Base-by-base conservation (phyloP, 2,888 invertebrate species). In the Ectemnius lituratus region DNA sequence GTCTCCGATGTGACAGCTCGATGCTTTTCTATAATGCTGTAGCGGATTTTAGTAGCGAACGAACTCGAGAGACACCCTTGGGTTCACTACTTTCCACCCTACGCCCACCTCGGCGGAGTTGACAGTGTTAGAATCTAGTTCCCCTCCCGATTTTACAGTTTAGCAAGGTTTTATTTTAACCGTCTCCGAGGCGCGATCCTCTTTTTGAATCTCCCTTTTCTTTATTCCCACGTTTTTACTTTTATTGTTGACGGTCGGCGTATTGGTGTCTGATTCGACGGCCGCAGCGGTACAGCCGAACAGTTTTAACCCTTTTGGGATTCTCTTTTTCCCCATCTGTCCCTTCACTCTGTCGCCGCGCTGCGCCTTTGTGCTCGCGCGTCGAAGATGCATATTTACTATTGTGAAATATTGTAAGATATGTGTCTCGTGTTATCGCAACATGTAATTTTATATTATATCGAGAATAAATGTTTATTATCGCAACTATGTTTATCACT, bases 351-450 rank as follows among this genome's bases (percentile, higher is more conserved):
- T 2, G 8, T 52, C 8, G 28, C 20, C 52, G 13, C 23, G 16
- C 52, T 1, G 37, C 14, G 20, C 28, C 28, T 6, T 27, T 11
- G 27, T 59, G 49, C 37, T 67, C 52, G 59, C 74, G 67, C 58
- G 52, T 76, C 61, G 62, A 47, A 45, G 62, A 75, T 68, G 73
- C 73, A 72, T 66, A 60, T 28, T 73, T 79, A 76, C 77, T 75
- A 80, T 81, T 89, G 90, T 90, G 86, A 88, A 87, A 90, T 89
- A 90, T 89, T 90, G 90, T 90, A 90, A 86, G 82, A 88, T 89
- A 89, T 79, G 82, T 84, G 84, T 87, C 86, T 84, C 85, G 86
- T 85, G 85, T 84, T 87, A 88, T 86, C 82, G 81, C 84, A 86
- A 81, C 80, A 86, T 89, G 86, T 88, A 89, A 88, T 89, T 90